Conservation (phyloP, 2,797 vertebrate species). For the Lindbergichthys nudifrons region DNA sequence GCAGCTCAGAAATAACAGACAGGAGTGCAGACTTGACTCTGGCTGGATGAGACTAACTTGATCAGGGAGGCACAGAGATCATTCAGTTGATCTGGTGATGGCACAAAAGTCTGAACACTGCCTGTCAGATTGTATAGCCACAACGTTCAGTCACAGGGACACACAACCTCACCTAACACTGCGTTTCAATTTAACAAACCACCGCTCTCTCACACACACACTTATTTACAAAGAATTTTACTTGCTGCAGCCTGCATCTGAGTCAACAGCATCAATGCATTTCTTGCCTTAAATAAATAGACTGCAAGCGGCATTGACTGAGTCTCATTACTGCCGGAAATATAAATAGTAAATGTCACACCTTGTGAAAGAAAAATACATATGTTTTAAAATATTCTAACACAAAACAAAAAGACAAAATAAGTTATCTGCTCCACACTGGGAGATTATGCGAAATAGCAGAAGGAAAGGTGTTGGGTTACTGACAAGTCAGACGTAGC, state of each 20-base stretch:
- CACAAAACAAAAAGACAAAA: slow-evolving; percentile 15
- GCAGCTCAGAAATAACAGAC: slow-evolving; percentile 35
- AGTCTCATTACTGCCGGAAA: slow-evolving; percentile 17
- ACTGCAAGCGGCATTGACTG: slow-evolving; percentile 1
- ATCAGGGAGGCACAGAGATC: slow-evolving; percentile 71
- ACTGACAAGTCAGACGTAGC: slow-evolving; percentile 37
- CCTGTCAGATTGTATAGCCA: slow-evolving; percentile 78
- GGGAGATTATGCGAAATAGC: slow-evolving; percentile 31
- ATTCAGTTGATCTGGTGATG: slow-evolving; percentile 60
- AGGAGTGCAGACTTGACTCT: slow-evolving; percentile 37
- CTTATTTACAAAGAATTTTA: background rate
- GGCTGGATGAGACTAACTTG: slow-evolving; percentile 65
- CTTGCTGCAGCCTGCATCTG: slow-evolving; percentile 14
- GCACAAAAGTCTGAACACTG: slow-evolving; percentile 64
- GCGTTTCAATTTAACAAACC: background rate
- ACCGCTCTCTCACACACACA: background rate
- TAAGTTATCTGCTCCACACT: slow-evolving; percentile 32
- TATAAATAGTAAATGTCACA: background rate
- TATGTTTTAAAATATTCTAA: slow-evolving; percentile 10
- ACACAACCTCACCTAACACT: slow-evolving; percentile 11
- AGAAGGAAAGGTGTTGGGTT: slow-evolving; percentile 43
- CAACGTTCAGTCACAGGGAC: slow-evolving; percentile 77
- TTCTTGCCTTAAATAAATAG: slow-evolving; percentile 19
- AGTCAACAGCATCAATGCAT: slow-evolving; percentile 12
- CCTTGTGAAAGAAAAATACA: background rate